Conservation (phyloP, 64 coral and sea anemone genomes). For the Montipora cactus region DNA sequence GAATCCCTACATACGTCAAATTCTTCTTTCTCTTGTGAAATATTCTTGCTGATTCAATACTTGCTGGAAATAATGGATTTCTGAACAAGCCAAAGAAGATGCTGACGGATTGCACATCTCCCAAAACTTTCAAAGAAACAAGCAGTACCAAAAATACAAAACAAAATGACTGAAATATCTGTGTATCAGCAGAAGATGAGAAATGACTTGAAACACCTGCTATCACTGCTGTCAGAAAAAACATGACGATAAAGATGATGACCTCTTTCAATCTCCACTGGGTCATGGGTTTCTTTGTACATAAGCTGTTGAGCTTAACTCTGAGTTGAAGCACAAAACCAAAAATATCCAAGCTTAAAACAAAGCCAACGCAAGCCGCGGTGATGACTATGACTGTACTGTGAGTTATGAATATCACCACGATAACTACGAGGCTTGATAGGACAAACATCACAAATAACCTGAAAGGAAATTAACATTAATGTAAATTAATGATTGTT, state of each 20-base stretch:
- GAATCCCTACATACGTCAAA: slow-evolving; percentile 48
- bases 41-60: slow-evolving; percentile 54
- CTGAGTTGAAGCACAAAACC: slow-evolving; percentile 38
- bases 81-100: slow-evolving; percentile 80
- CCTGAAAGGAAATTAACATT: slow-evolving; percentile 23
- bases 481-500: background rate
- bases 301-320: slow-evolving; percentile 21
- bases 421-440: slow-evolving; percentile 71
- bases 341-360: slow-evolving; percentile 88
- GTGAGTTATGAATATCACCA: slow-evolving; percentile 79
- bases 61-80: slow-evolving; percentile 88
- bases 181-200: slow-evolving; percentile 15
- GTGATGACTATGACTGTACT: slow-evolving; percentile 57
- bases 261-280: slow-evolving; percentile 69
- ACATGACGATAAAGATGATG: slow-evolving; percentile 55
- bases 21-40: slow-evolving; percentile 73
- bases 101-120: slow-evolving; percentile 85
- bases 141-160: slow-evolving; percentile 72
- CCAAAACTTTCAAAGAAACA: slow-evolving; percentile 83
- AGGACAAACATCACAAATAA: slow-evolving; percentile 80
- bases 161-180: slow-evolving; percentile 77
- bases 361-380: slow-evolving; percentile 66
- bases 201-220: slow-evolving; percentile 65
- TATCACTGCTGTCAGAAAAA: slow-evolving; percentile 13
- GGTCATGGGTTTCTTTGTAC: background rate